Evolutionary conservation across 2,113 vertebrate genomes (phyloP), one percentile per base, ranked within the genome.

Genomic region (Tenrec ecaudatus): DNA sequence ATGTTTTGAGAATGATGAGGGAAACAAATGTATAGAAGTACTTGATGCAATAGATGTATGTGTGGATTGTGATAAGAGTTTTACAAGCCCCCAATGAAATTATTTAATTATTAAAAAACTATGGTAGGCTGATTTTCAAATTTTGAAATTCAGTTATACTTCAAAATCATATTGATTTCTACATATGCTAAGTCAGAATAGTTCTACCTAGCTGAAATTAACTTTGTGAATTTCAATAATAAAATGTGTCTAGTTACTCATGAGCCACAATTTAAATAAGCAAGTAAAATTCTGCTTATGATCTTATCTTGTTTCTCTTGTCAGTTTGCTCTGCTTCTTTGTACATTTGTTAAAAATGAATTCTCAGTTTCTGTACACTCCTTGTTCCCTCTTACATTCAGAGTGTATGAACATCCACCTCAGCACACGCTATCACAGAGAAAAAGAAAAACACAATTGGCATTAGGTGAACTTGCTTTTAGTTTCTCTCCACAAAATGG

Each of bases 131-230:
- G 19, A 43, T n/a, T 79, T 84, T 83, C 31, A 86, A 90, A 84
- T 31, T 69, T 9, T 79, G 27, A 89, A 81, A 76, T 60, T 78
- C 66, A 22, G 1, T 7, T 43, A n/a, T 85, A 57, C 0, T 82
- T 94, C 53, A 58, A 87, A 2, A 60, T 75, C 86, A 15, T 66
- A 12, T 82, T 91, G n/a, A 85, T 80, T 40, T 84, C 3, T 95
- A 75, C n/a, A 38, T 90, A 5, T 76, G 7, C 76, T 71, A 80
- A 79, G 79, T 77, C 15, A 31, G 1, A 64, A 16, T 31, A 90
- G 36, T 36, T 85, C n/a, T 19, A 73, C 7, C 4, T 43, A 89
- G 15, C 0, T 53, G 29, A 69, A 58, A 68, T 8, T 1, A 68
- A 58, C 27, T 83, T 93, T 78, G 2, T 60, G 47, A 86, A 6